Base-by-base conservation (phyloP, 1,140 invertebrate species). In the Cheumatopsyche charites region DNA sequence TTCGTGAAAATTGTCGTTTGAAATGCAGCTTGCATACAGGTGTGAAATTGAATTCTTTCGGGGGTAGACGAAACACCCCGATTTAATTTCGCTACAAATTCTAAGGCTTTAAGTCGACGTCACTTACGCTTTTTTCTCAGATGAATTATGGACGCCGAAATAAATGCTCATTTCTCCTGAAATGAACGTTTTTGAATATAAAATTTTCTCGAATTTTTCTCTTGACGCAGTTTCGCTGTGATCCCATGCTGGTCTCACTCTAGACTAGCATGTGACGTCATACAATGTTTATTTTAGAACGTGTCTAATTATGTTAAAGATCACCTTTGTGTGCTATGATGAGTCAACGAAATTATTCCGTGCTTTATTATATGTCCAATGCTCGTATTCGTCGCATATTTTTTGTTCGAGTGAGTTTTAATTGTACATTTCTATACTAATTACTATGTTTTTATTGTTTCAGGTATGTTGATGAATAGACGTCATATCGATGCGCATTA, bases 271-370 rank as follows among this genome's bases (percentile, higher is more conserved):
- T n/a, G 55, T 58, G 55, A 25, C 55, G 55, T n/a, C 55, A 26
- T 23, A 25, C 55, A 36, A 36, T 13, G 55, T 58, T 58, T 58
- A 58, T 58, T 58, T 58, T 58, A 23, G 55, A 58, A 23, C 23
- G 19, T n/a, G n/a, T 58, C 55, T 58, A 58, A 58, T 58, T 58
- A 58, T 58, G 55, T 58, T 58, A 58, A 23, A 58, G 55, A 58
- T 19, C 55, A 58, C 55, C 55, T 58, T 58, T 58, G 23, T 58
- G 29, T 36, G 29, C 29, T 3, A 36, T 36, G 55, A 58, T 58
- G 55, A 58, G 55, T 58, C 55, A 58, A 58, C 11, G 29, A 36
- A 36, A 36, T 36, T 36, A 36, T 36, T 4, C 29, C 3, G 29
- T 9, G 9, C 29, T 4, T 9, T 3, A n/a, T n/a, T n/a, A n/a